Evolutionary conservation across 2,113 vertebrate genomes (phyloP).

Genomic region (Pipra filicauda): DNA sequence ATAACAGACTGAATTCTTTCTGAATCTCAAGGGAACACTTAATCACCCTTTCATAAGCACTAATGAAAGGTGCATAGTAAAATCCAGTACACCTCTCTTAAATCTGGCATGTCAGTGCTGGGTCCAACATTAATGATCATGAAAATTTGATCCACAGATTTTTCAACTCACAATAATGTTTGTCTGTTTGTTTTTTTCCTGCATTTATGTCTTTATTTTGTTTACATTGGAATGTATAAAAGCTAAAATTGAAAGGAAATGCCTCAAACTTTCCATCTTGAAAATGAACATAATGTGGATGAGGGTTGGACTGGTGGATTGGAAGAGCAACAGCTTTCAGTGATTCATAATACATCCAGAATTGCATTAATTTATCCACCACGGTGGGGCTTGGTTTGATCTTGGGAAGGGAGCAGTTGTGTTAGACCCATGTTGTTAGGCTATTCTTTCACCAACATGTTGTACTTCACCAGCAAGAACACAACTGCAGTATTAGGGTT

Average conservation of each 20-base stretch:
- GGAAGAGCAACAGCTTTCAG: not conserved
- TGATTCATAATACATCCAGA: not conserved
- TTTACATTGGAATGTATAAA: not conserved
- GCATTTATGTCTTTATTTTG: not conserved
- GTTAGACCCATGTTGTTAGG: not conserved
- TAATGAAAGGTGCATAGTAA: not conserved
- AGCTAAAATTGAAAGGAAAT: not conserved
- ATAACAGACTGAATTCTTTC: not conserved
- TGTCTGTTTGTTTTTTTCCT: not conserved
- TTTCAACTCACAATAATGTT: not conserved
- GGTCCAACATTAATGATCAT: not conserved
- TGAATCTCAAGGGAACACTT: not conserved
- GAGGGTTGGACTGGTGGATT: not conserved
- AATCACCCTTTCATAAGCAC: not conserved
- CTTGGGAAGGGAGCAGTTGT: not conserved
- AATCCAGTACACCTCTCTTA: not conserved
- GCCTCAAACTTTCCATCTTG: not conserved
- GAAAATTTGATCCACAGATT: not conserved
- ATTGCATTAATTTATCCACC: not conserved
- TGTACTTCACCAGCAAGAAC: not conserved
- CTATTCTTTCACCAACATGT: rapidly evolving
- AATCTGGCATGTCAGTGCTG: not conserved
- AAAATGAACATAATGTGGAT: not conserved
- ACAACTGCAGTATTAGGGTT: too few relatives aligned
- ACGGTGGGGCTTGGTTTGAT: not conserved